phyloP scores from a whole-genome alignment of 2,797 vertebrate genomes.

The Leucoraja ocellata region DNA sequence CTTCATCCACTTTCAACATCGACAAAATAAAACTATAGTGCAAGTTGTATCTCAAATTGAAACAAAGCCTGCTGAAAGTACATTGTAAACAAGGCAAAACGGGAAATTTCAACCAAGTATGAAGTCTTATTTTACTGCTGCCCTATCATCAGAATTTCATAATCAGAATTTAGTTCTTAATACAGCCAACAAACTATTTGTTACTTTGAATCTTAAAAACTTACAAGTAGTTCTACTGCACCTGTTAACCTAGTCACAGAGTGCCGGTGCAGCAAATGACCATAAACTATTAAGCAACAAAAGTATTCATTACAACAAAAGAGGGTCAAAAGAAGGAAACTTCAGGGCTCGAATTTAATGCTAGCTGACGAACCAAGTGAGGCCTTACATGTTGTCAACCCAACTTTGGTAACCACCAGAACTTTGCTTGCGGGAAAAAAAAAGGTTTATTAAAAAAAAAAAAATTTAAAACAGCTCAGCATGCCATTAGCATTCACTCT shows the following conservation, averaged over 20 bases:
- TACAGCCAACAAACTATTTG: not conserved
- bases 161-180: not conserved
- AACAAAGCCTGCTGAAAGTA: not conserved
- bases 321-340: not conserved
- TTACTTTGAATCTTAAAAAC: not conserved
- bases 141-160: not conserved
- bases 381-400: not conserved
- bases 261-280: not conserved
- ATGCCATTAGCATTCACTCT: not conserved
- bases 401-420: not conserved
- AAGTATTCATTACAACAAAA: conserved; percentile 10
- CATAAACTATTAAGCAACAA: not conserved
- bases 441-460: not conserved
- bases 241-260: not conserved
- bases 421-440: not conserved
- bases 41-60: not conserved
- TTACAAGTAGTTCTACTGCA: too few species aligned
- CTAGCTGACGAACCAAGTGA: not conserved
- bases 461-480: too few species aligned
- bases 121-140: not conserved
- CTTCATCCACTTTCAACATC: not conserved
- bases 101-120: not conserved
- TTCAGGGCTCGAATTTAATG: conserved; percentile 32
- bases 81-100: not conserved
- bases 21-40: not conserved